Conservation (phyloP, 2,113 vertebrate genomes). For the Isurus oxyrinchus region DNA sequence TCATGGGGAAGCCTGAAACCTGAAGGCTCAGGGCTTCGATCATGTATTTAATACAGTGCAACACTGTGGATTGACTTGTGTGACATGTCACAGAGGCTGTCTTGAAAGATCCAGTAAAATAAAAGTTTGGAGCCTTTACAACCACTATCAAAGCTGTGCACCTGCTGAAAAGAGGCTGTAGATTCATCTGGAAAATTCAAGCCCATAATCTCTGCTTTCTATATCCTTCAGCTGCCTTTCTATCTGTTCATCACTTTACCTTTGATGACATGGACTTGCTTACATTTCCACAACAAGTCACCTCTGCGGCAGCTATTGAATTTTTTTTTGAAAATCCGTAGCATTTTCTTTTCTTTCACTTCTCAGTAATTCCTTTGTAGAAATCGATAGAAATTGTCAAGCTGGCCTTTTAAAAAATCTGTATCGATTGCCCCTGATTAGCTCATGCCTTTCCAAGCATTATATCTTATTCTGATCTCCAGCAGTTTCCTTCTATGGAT, state of each 20-base stretch:
- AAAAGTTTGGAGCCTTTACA: background rate
- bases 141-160: background rate
- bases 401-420: background rate
- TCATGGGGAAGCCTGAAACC: background rate
- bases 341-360: background rate
- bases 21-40: background rate
- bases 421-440: background rate
- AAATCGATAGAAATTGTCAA: background rate
- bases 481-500: background rate
- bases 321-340: background rate
- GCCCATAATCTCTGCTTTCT: background rate
- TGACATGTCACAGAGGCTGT: background rate
- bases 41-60: background rate
- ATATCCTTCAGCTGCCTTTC: background rate
- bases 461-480: background rate
- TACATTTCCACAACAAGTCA: background rate
- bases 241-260: background rate
- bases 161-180: background rate
- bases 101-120: background rate
- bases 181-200: background rate
- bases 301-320: background rate
- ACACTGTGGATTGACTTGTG: background rate
- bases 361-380: background rate
- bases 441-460: no score
- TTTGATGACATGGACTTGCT: background rate